Evolutionary conservation across 2,113 vertebrate genomes (phyloP).

Genomic region (Xiphophorus couchianus): DNA sequence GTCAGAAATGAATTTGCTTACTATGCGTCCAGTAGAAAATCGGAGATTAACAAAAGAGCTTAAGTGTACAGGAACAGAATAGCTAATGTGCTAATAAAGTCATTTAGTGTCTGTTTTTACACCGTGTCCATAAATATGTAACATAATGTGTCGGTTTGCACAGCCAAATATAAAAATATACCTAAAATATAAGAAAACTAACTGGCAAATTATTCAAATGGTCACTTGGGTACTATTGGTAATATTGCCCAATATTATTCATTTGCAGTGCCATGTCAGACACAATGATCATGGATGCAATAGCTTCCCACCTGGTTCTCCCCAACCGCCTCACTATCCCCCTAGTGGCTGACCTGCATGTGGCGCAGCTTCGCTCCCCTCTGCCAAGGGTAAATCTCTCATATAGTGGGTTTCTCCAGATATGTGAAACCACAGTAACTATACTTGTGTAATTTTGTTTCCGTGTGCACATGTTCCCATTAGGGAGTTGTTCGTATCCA

Average conservation of each 20-base stretch:
- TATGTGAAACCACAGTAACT: constrained; percentile 7
- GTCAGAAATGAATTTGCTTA: not conserved
- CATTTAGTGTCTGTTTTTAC: not conserved
- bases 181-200: not conserved
- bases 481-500: constrained; percentile 92
- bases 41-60: not conserved
- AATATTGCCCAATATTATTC: constrained; percentile 24
- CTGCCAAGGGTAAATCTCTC: constrained; percentile 88
- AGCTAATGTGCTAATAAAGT: not conserved
- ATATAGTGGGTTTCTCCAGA: constrained; percentile 24
- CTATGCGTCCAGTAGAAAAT: not conserved
- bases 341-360: constrained; percentile 86
- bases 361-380: constrained; percentile 91
- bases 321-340: constrained; percentile 93
- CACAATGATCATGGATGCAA: constrained; percentile 95
- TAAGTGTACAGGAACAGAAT: not conserved
- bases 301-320: constrained; percentile 90
- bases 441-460: not conserved
- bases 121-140: not conserved
- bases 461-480: not conserved
- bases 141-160: not conserved
- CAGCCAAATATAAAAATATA: not conserved
- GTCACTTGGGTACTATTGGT: too few relatives aligned
- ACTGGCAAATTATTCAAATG: not conserved
- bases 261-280: constrained; percentile 88